phyloP scores from a whole-genome alignment of 2,797 vertebrate genomes.

The Thalassophryne amazonica region DNA sequence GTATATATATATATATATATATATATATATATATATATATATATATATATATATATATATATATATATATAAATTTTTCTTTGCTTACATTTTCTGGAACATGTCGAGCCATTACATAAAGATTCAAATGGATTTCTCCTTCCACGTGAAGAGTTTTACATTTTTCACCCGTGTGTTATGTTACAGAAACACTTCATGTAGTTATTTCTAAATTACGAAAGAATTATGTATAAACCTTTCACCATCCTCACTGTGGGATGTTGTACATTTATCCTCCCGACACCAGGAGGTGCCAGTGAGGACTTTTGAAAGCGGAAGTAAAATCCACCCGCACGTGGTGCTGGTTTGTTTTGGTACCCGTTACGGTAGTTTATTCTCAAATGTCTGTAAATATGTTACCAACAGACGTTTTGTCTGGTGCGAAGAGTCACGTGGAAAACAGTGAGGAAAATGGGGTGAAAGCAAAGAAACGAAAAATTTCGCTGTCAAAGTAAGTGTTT shows the following conservation, averaged over 20 bases:
- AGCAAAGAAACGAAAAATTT: constrained; percentile 71
- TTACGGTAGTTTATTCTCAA: too few species aligned
- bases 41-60: too few species aligned
- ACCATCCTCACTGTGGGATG: rapidly evolving
- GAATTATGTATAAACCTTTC: neutral
- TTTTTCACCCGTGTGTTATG: too few species aligned
- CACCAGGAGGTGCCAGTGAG: constrained; percentile 46
- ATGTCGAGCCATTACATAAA: too few species aligned
- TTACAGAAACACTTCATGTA: too few species aligned
- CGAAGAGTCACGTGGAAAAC: constrained; percentile 4
- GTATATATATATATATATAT: too few species aligned
- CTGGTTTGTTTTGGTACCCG: constrained; percentile 55
- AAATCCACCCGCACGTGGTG: constrained; percentile 2
- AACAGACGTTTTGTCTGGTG: constrained; percentile 10
- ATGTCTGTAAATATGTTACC: neutral
- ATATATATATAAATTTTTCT: too few species aligned
- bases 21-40: too few species aligned
- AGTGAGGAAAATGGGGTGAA: constrained; percentile 36
- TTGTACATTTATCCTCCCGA: neutral
- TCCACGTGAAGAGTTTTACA: too few species aligned
- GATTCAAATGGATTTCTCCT: too few species aligned
- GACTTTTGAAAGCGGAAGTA: constrained; percentile 40
- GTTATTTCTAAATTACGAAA: too few species aligned
- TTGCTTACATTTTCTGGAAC: too few species aligned
- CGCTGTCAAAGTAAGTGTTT: constrained; percentile 59